Evolutionary conservation across 2,113 vertebrate genomes (phyloP).

Genomic region (Oxygymnocypris stewartii): DNA sequence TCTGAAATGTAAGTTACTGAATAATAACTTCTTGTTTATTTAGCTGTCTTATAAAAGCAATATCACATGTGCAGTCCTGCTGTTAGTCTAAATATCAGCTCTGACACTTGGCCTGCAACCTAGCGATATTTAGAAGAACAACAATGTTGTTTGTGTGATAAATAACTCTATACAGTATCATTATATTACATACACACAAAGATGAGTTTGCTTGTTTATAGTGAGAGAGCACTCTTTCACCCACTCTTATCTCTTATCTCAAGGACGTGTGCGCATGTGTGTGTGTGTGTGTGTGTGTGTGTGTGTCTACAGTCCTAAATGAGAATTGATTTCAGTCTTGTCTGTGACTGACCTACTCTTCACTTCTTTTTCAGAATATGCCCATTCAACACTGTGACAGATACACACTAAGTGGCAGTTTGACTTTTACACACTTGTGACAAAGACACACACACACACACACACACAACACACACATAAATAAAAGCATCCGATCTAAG

Average conservation of each 20-base stretch:
- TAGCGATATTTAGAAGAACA: not conserved
- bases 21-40: not conserved
- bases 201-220: constrained; percentile 3
- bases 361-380: constrained; percentile 19
- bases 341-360: constrained; percentile 36
- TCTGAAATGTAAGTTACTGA: not conserved
- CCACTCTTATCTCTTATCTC: not conserved
- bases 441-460: not conserved
- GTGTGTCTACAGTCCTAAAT: constrained; percentile 16
- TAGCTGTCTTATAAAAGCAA: not conserved
- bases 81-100: not conserved
- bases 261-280: not conserved
- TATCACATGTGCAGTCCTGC: not conserved
- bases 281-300: not conserved
- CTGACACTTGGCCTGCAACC: not conserved
- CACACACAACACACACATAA: not conserved
- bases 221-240: constrained; percentile 3
- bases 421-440: constrained; percentile 24
- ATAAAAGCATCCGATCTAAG: not conserved
- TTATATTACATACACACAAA: not conserved
- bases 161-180: not conserved
- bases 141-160: not conserved
- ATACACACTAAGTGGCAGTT: constrained; percentile 19
- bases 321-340: constrained; percentile 49
- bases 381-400: constrained; percentile 28